Evolutionary conservation across 2,888 invertebrate genomes (phyloP), one percentile per base, ranked within the genome.

Genomic region (Leptopilina drosophilae): DNA sequence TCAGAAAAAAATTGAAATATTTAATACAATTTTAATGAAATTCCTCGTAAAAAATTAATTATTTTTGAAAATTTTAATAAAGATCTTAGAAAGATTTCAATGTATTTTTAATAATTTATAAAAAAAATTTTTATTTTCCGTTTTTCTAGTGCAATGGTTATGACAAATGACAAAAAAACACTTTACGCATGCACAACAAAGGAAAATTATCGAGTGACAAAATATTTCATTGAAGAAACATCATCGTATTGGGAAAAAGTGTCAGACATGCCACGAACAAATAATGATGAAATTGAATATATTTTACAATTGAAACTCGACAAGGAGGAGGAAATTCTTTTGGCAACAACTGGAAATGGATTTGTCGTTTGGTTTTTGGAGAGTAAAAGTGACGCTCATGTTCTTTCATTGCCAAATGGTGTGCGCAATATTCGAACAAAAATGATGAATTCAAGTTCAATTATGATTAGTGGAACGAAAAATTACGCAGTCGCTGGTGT

Each of bases 401-500:
- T 95, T 9, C 90, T 97, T 56, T 93, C 94, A 46, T 90, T 97
- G 20, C 97, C 97, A 0, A 97, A 97, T 88, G 98, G 98, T 0
- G 97, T 98, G 5, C 93, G 98, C 66, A 99, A 99, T 89, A 98
- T 99, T 76, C 97, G 97, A 4, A 98, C 97, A 0, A 96, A 96
- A 91, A 96, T 98, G 93, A 95, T 98, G 87, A 95, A 96, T 84
- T 97, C 97, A 0, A 98, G 98, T 90, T 97, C 98, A 0, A 96
- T 98, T 76, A 97, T 98, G 94, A 94, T 99, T 83, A 98, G 98
- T 86, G 97, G 97, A 53, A 96, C 96, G 80, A 95, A 96, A 86
- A 96, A 97, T 87, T 98, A 97, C 89, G 97, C 98, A 0, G 97
- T 99, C 0, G 99, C 98, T 59, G 99, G 98, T 2, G 98, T 99